These are phyloP conservation scores for Zophobas atratus DNA, from an alignment of 1,140 invertebrate genomes.

Conservation along the genomic window DNA sequence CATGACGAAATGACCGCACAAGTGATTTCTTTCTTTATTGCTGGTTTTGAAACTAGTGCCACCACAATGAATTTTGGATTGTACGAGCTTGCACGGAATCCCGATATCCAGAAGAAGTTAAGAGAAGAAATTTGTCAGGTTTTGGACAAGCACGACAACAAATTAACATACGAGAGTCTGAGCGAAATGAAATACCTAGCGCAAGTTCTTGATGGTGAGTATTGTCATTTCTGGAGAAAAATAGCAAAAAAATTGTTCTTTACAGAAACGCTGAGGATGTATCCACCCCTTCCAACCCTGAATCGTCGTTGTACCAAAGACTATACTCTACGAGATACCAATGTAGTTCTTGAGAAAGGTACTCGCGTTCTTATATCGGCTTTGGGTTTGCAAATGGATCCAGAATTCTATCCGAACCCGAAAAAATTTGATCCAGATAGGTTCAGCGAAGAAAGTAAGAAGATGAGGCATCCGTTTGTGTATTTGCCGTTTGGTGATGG, in stretches of 20 bases:
- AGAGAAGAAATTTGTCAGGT: slow-evolving; percentile 69
- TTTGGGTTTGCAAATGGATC: slow-evolving; percentile 55
- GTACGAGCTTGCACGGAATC: slow-evolving; percentile 70
- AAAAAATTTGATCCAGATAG: no score
- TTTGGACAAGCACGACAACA: slow-evolving; percentile 67
- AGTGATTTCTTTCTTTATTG: slow-evolving; percentile 65
- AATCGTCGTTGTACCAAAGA: slow-evolving; percentile 61
- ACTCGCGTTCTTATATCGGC: slow-evolving; percentile 63
- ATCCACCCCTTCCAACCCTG: slow-evolving; percentile 60
- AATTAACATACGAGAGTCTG: slow-evolving; percentile 73
- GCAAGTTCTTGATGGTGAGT: slow-evolving; percentile 69
- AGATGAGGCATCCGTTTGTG: slow-evolving; percentile 62
- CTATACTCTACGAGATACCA: slow-evolving; percentile 64
- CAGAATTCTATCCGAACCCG: no score
- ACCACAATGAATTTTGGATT: slow-evolving; percentile 69
- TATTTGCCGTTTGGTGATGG: no score
- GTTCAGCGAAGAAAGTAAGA: slow-evolving; percentile 26
- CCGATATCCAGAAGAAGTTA: slow-evolving; percentile 68
- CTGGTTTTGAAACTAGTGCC: slow-evolving; percentile 72
- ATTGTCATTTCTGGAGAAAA: not conserved
- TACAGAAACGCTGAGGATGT: slow-evolving; percentile 43
- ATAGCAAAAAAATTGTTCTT: not conserved
- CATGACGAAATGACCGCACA: slow-evolving; percentile 61
- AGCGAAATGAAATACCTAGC: slow-evolving; percentile 73
- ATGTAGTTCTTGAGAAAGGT: slow-evolving; percentile 65